Evolutionary conservation across 1,140 invertebrate species (phyloP), one percentile per base, ranked within the genome.

Genomic region (Heterodera carotae): DNA sequence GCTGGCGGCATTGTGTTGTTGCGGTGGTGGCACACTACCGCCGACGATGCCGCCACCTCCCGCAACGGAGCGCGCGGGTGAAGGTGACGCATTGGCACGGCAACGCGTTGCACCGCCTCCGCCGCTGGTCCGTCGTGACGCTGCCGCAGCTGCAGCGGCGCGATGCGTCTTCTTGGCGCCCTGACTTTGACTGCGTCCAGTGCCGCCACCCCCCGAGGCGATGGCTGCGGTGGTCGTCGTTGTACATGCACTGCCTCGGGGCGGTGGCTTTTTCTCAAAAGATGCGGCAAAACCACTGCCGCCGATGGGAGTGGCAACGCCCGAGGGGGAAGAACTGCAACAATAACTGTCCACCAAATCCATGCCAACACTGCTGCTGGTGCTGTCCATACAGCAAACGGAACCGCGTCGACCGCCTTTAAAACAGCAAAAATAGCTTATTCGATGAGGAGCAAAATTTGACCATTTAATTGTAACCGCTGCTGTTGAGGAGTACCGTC

Each of bases 181-280:
- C 25, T 66, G 62, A 34, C 62, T 66, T 27, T 56, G 75, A 22
- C 68, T 74, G 64, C 68, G 67, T 43, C 25, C 75, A 25, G 36
- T 27, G 33, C 25, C 48, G 6, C 69, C 66, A n/a, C 72, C 29
- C 10, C 22, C 33, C 76, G 75, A 27, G 53, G 62, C 29, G 27
- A 12, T 12, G 10, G 12, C 25, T 31, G 62, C 12, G 62, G 33
- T 31, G 29, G 3, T 33, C 60, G 22, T 68, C 59, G 4, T 8
- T 22, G 60, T 7, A 62, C 10, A 62, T 25, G n/a, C 62, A n/a
- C 29, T 31, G 62, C 33, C 62, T 10, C 62, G 29, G 3, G 33
- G 62, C 62, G 33, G 62, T 18, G 7, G 8, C 22, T 31, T 29
- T 12, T 66, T 29, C 62, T 12, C 10, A n/a, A n/a, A 29, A 3